These are phyloP conservation scores for Butastur rufipennis DNA, from an alignment of 2,113 vertebrate species.

Conservation along the genomic window DNA sequence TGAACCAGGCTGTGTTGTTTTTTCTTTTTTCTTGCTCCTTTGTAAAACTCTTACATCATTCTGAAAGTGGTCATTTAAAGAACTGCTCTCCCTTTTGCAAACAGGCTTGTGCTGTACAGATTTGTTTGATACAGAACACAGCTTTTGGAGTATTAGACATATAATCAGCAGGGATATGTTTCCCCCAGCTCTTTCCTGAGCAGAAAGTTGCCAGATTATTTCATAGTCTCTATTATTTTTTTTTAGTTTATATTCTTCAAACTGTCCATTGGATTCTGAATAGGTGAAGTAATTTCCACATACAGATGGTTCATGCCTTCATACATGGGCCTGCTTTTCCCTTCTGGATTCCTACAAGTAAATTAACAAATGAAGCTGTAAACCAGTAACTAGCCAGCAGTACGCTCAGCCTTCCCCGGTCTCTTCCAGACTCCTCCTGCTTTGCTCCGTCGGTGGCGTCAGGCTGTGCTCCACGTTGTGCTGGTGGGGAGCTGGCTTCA, in stretches of 20 bases:
- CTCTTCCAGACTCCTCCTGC: not conserved
- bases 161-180: constrained; percentile 53
- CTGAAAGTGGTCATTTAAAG: not conserved
- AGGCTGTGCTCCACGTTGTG: not conserved
- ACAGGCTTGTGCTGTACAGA: not conserved
- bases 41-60: constrained; percentile 11
- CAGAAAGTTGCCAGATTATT: constrained; percentile 31
- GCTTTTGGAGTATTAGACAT: constrained; percentile 5
- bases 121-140: constrained; percentile 18
- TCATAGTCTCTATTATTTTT: not conserved
- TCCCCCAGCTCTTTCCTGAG: constrained; percentile 20
- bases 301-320: constrained; percentile 15
- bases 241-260: not conserved
- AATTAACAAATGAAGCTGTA: not conserved
- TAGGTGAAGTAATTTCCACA: constrained; percentile 34
- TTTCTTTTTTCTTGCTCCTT: not conserved
- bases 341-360: not conserved
- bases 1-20: not conserved
- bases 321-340: not conserved
- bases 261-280: not conserved
- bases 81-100: constrained; percentile 1
- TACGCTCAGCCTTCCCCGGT: not conserved
- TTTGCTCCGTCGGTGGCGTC: not conserved
- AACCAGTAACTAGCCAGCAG: not conserved
- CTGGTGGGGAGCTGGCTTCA: not conserved